Percentiles rank a stretch among this genome's conserved stretches.
Evolutionary conservation across 2,113 vertebrate genomes (phyloP).

Genomic region (Coptodon bakossiorum): DNA sequence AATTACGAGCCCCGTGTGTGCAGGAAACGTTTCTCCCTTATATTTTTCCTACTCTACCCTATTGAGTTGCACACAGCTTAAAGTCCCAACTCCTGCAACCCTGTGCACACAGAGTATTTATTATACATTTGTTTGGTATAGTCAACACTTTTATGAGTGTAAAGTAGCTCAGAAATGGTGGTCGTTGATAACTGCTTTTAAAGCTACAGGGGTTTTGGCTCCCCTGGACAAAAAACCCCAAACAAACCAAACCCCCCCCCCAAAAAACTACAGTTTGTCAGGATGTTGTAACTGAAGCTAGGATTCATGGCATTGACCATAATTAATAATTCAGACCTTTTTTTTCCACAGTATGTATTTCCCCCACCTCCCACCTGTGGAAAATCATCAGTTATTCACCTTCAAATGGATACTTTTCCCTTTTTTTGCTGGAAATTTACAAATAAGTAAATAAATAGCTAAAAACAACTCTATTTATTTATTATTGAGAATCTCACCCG

Average conservation of each 20-base stretch:
- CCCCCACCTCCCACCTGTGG: background rate
- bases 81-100: background rate
- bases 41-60: background rate
- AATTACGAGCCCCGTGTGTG: background rate
- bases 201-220: background rate
- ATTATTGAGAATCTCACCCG: background rate
- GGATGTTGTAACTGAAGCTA: background rate
- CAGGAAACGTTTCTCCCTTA: background rate
- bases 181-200: background rate
- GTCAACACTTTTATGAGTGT: background rate
- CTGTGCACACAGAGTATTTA: background rate
- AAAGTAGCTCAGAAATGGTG: background rate
- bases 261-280: accelerated
- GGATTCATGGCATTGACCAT: accelerated
- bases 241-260: background rate
- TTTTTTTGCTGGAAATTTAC: background rate
- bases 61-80: background rate
- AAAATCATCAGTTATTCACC: background rate
- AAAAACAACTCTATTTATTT: background rate
- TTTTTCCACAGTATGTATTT: background rate
- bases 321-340: background rate
- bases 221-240: background rate
- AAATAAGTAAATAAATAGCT: background rate
- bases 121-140: background rate
- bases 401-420: accelerated